These are phyloP conservation scores for Oncorhynchus masou DNA, from an alignment of 2,113 vertebrate genomes.

Conservation along the genomic window DNA sequence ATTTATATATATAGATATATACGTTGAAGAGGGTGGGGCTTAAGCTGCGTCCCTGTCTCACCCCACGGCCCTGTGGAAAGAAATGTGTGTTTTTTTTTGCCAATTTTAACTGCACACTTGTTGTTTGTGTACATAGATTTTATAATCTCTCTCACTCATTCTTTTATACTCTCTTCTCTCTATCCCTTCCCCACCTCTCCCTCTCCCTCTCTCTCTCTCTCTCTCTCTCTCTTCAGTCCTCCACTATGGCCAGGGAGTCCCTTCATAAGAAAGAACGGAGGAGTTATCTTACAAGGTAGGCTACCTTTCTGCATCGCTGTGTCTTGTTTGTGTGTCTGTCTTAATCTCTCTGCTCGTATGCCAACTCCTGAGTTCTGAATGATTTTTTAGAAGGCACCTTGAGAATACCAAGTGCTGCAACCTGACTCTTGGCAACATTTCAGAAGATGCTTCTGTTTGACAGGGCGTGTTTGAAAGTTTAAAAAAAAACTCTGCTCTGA, in stretches of 20 bases:
- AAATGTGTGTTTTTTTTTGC: too few species aligned
- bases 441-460: constrained; percentile 49
- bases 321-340: constrained; percentile 11
- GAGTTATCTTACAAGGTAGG: constrained; percentile 95
- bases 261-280: constrained; percentile 95
- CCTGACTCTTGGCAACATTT: constrained; percentile 60
- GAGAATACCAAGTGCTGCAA: constrained; percentile 64
- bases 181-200: too few species aligned
- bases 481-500: constrained; percentile 30
- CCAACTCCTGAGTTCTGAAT: constrained; percentile 67
- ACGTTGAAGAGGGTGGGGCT: too few species aligned
- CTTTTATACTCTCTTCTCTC: too few species aligned
- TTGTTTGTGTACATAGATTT: too few species aligned
- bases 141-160: too few species aligned
- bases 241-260: constrained; percentile 95
- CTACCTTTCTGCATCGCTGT: neutral
- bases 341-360: constrained; percentile 20
- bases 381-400: constrained; percentile 61
- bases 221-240: constrained; percentile 84
- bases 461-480: constrained; percentile 54
- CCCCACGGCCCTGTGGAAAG: too few species aligned
- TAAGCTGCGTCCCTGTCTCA: too few species aligned
- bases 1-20: too few species aligned
- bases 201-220: neutral
- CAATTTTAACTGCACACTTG: too few species aligned